Percentiles rank a stretch among this genome's conserved stretches.
These are phyloP conservation scores for Cavia aperea DNA, from an alignment of 2,113 vertebrate species.

Conservation along the genomic window DNA sequence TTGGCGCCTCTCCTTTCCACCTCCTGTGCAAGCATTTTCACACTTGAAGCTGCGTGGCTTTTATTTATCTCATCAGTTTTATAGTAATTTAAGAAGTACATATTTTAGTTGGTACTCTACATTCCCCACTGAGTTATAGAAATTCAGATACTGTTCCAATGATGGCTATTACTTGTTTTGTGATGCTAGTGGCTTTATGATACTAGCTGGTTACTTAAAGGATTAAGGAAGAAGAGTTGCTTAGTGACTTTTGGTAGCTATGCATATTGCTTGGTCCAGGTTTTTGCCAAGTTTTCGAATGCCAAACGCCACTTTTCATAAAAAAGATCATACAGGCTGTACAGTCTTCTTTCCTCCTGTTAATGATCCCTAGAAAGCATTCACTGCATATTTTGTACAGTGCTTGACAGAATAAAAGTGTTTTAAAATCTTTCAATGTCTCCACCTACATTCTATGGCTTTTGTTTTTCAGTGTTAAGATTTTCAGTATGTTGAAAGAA, in stretches of 20 bases:
- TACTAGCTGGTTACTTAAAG: not conserved
- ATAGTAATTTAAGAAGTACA: conserved; percentile 7
- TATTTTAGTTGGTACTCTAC: not conserved
- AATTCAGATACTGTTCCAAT: not conserved
- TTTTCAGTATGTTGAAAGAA: conserved; percentile 7
- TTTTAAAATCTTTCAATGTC: not conserved
- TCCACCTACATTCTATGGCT: not conserved
- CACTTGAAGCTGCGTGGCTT: not conserved
- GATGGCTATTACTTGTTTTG: not conserved
- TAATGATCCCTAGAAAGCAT: not conserved
- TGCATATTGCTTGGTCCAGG: not conserved
- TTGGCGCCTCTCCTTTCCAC: not conserved
- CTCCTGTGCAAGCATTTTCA: not conserved
- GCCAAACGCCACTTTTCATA: not conserved
- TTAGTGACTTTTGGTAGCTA: not conserved
- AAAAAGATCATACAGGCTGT: not conserved
- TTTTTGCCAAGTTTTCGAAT: not conserved
- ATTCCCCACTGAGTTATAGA: not conserved
- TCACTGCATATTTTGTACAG: not conserved
- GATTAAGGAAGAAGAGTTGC: not conserved
- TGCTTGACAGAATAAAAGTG: not conserved
- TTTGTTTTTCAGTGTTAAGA: not conserved
- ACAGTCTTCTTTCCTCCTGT: not conserved
- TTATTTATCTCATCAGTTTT: not conserved
- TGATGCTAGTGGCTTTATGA: not conserved